Evolutionary conservation across 2,113 vertebrate genomes (phyloP).

Genomic region (Rissa tridactyla): DNA sequence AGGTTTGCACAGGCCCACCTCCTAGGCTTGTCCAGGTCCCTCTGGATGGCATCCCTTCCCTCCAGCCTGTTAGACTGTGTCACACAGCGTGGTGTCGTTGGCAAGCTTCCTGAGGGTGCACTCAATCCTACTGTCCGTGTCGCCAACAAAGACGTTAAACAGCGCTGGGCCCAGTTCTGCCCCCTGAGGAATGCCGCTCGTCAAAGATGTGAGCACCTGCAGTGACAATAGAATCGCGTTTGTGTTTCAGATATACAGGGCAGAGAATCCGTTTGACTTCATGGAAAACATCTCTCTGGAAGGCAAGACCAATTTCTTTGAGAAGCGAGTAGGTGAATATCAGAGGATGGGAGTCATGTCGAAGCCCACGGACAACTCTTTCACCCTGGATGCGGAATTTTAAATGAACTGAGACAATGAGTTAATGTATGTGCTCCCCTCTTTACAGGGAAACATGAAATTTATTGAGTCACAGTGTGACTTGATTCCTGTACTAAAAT

Average conservation of each 20-base stretch:
- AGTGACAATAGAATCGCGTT: not conserved
- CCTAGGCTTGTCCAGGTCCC: too few relatives aligned
- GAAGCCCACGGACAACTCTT: conserved; percentile 84
- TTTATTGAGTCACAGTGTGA: not conserved
- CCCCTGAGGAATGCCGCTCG: too few relatives aligned
- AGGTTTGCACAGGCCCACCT: too few relatives aligned
- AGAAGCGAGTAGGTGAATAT: conserved; percentile 97
- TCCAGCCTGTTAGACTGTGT: too few relatives aligned
- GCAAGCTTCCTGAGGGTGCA: too few relatives aligned
- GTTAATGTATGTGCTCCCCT: not conserved
- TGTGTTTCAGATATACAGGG: conserved; percentile 82
- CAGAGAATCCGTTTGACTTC: conserved; percentile 96
- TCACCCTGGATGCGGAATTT: conserved; percentile 94
- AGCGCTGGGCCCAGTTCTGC: too few relatives aligned
- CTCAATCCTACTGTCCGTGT: too few relatives aligned
- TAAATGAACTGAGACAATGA: conserved; percentile 53
- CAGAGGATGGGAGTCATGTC: conserved; percentile 98
- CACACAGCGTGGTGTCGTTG: too few relatives aligned
- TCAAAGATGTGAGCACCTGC: not conserved
- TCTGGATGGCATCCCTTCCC: too few relatives aligned
- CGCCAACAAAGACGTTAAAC: too few relatives aligned
- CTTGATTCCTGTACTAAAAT: not conserved
- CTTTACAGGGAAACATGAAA: not conserved
- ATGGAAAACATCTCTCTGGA: conserved; percentile 99
- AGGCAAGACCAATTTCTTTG: conserved; percentile 99